These are phyloP conservation scores for Platycheirus albimanus DNA, from an alignment of 2,888 invertebrate species.

Conservation along the genomic window DNA sequence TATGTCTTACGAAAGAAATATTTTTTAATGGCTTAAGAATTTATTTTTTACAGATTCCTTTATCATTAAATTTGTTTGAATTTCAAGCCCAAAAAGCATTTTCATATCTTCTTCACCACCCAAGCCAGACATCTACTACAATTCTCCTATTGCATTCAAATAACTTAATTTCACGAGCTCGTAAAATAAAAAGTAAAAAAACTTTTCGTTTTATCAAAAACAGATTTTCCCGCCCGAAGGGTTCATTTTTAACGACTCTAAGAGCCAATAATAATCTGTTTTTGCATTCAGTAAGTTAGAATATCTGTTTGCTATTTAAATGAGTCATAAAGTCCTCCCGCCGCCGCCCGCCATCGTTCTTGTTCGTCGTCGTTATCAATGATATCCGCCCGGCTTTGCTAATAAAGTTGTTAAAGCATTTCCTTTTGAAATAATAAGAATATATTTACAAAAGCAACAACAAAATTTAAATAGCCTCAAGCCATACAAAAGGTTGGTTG, in stretches of 20 bases:
- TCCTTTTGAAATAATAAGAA: conserved; percentile 5
- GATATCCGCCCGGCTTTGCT: not conserved
- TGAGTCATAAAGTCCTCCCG: conserved; percentile 28
- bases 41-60: too few relatives aligned
- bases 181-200: not conserved
- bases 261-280: conserved; percentile 35
- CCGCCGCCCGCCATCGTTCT: not conserved
- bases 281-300: conserved; percentile 2
- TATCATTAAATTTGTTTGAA: too few relatives aligned
- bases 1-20: too few relatives aligned
- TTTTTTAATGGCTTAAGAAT: too few relatives aligned
- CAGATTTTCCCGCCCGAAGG: conserved; percentile 10
- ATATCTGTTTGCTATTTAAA: conserved; percentile 24
- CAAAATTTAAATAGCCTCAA: conserved; percentile 30
- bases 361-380: not conserved
- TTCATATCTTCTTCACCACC: too few relatives aligned
- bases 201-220: conserved; percentile 21
- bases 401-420: conserved; percentile 9
- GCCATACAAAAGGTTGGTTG: conserved; percentile 6
- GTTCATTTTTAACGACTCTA: conserved; percentile 24
- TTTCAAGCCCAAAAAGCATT: too few relatives aligned
- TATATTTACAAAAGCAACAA: conserved; percentile 9
- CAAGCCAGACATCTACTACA: too few relatives aligned
- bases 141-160: too few relatives aligned
- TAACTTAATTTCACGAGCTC: conserved; percentile 2